Evolutionary conservation across 2,113 vertebrate genomes (phyloP).

Genomic region (Cololabis saira): DNA sequence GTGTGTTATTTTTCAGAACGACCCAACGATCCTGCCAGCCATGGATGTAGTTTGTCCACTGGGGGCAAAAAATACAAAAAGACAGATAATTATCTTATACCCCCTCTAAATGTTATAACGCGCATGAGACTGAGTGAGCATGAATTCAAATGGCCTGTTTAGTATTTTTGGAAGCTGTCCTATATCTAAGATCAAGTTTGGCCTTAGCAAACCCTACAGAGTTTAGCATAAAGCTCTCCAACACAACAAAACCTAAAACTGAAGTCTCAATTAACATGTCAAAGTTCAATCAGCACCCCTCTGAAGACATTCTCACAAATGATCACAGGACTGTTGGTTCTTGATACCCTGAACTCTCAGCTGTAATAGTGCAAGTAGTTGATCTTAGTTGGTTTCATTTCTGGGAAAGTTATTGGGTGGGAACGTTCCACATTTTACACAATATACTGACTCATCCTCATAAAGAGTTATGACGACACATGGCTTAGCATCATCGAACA

Average conservation of each 20-base stretch:
- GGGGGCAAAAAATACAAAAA: conserved; percentile 20
- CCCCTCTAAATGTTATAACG: no score
- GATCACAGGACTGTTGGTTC: no score
- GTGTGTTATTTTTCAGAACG: conserved; percentile 90
- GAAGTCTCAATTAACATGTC: neutral
- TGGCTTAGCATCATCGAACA: conserved; percentile 46
- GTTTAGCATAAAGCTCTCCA: neutral
- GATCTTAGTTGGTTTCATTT: neutral
- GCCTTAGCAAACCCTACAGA: no score
- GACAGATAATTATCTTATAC: no score
- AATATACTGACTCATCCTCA: neutral
- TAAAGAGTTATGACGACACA: conserved; percentile 8
- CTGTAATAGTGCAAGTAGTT: neutral
- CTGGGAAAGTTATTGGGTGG: neutral
- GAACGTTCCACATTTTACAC: neutral
- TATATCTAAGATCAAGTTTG: neutral
- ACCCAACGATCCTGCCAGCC: conserved; percentile 99
- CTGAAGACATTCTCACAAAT: no score
- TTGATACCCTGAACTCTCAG: no score
- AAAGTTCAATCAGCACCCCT: no score
- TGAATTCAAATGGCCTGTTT: no score
- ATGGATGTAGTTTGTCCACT: conserved; percentile 99
- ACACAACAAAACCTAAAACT: neutral
- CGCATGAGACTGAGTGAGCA: no score
- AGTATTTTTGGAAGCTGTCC: no score